phyloP scores from a whole-genome alignment of 2,113 vertebrate genomes.

The Macquaria ambigua region DNA sequence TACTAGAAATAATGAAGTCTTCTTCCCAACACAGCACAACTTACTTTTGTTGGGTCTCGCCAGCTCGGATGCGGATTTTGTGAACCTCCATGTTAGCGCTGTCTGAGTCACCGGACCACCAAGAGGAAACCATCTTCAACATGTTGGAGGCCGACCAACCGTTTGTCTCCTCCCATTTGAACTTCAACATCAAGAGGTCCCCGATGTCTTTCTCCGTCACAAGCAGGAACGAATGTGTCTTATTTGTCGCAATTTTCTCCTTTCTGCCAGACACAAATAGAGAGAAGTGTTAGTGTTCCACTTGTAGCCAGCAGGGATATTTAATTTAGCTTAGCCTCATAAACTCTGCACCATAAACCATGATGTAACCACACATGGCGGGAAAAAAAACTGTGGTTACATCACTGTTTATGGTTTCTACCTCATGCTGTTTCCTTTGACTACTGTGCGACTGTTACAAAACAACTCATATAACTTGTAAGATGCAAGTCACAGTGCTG shows the following conservation, averaged over 20 bases:
- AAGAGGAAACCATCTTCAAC: conserved; percentile 79
- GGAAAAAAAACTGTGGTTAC: neutral
- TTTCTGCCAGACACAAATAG: conserved; percentile 64
- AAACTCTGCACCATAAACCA: conserved; percentile 42
- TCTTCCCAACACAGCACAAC: neutral
- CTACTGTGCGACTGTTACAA: conserved; percentile 18
- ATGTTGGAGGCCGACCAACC: conserved; percentile 77
- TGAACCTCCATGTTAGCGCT: conserved; percentile 71
- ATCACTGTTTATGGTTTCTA: conserved; percentile 18
- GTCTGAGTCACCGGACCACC: conserved; percentile 77
- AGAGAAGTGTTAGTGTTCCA: neutral
- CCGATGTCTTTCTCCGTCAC: conserved; percentile 85
- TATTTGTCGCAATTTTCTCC: conserved; percentile 79
- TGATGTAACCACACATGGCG: conserved; percentile 2
- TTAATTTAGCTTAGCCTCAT: neutral
- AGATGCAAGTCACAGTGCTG: conserved; percentile 19
- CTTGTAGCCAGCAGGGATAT: neutral
- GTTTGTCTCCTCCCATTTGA: conserved; percentile 79
- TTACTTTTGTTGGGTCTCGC: conserved; percentile 85
- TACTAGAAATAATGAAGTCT: neutral
- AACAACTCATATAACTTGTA: neutral
- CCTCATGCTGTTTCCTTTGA: neutral
- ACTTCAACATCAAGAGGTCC: conserved; percentile 83
- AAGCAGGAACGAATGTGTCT: conserved; percentile 84
- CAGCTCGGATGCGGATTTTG: conserved; percentile 82